Evolutionary conservation across 2,797 vertebrate genomes (phyloP).

Genomic region (Gastrophryne carolinensis): DNA sequence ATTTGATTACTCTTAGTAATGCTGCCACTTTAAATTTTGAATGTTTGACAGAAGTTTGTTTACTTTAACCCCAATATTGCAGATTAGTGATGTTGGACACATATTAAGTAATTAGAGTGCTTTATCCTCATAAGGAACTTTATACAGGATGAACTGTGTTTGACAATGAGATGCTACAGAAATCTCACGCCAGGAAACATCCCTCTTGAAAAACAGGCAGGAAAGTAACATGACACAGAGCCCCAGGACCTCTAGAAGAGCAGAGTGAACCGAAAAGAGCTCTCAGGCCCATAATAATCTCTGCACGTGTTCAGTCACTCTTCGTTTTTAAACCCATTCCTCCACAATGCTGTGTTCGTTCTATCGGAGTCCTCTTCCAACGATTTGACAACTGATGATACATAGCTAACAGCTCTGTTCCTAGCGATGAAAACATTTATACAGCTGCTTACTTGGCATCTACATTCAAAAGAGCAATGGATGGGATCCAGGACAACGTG

Average conservation of each 20-base stretch:
- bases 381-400: constrained; percentile 27
- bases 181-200: neutral
- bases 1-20: too few relatives aligned
- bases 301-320: neutral
- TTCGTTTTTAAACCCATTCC: too few relatives aligned
- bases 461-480: neutral
- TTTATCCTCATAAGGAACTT: neutral
- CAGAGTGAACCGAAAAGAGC: neutral
- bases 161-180: neutral
- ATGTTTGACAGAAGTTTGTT: too few relatives aligned
- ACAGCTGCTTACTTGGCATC: constrained; percentile 31
- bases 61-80: too few relatives aligned
- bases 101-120: neutral
- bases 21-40: too few relatives aligned
- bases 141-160: neutral
- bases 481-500: constrained; percentile 13
- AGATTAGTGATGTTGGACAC: neutral
- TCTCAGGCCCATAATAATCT: neutral
- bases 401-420: neutral
- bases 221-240: neutral
- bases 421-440: constrained; percentile 26
- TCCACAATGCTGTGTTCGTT: neutral
- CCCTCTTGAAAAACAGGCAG: neutral
- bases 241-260: neutral
- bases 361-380: constrained; percentile 1